These are phyloP conservation scores for Drosophila nigrodunni DNA, from an alignment of 1,140 invertebrate genomes.

Conservation along the genomic window DNA sequence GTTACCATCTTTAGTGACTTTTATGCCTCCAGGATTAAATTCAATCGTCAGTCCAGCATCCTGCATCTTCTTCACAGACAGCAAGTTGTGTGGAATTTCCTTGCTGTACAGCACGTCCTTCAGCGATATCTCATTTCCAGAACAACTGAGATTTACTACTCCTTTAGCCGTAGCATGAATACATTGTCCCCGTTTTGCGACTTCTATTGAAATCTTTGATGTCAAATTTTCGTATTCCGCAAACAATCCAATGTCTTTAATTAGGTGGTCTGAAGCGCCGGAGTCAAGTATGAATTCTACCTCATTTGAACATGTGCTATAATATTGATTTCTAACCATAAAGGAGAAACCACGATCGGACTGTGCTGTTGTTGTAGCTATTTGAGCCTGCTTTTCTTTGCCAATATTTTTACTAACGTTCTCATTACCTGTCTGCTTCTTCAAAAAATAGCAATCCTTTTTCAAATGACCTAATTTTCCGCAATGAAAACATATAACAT, in stretches of 20 bases:
- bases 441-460: slow-evolving; percentile 1
- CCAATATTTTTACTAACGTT: too few species aligned
- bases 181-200: slow-evolving; percentile 50
- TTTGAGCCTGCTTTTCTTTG: slow-evolving; percentile 40
- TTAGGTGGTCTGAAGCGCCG: slow-evolving; percentile 59
- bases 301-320: not conserved
- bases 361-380: slow-evolving; percentile 21
- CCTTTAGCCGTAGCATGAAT: slow-evolving; percentile 12
- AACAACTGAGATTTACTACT: slow-evolving; percentile 1
- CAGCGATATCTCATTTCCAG: slow-evolving; percentile 11
- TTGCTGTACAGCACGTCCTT: slow-evolving; percentile 33
- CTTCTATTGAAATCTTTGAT: slow-evolving; percentile 26
- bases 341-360: slow-evolving; percentile 28
- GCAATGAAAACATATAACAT: slow-evolving; percentile 63
- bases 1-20: slow-evolving; percentile 7
- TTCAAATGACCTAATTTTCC: slow-evolving; percentile 56
- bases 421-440: too few species aligned
- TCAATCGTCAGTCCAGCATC: slow-evolving; percentile 26
- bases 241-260: slow-evolving; percentile 67
- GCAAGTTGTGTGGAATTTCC: slow-evolving; percentile 35
- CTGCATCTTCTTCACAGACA: slow-evolving; percentile 36
- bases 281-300: slow-evolving; percentile 70
- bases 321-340: slow-evolving; percentile 24
- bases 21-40: slow-evolving; percentile 35
- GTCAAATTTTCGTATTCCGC: slow-evolving; percentile 34